Evolutionary conservation across 1,140 invertebrate genomes (phyloP), one percentile per base, ranked within the genome.

Genomic region (Drosophila pseudoobscura): DNA sequence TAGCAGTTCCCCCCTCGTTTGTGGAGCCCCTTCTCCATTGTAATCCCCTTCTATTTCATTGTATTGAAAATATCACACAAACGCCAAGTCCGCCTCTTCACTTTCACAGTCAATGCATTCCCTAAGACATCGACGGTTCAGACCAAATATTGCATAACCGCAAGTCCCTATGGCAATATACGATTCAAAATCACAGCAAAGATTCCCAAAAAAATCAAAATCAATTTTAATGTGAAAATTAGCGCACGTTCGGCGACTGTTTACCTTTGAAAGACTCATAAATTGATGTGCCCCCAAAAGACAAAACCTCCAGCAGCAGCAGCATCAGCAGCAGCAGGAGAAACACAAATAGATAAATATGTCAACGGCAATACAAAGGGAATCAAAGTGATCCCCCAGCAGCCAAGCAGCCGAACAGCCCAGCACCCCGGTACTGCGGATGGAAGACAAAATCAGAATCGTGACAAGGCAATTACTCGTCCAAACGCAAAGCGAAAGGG

Each of bases 191-290:
- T 49, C 49, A 69, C 47, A 71, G 49, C 56, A 7, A 39, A 69
- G 65, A 41, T 47, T 2, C 41, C 68, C 46, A 51, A 46, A 26
- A 62, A 75, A 68, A 75, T 71, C 59, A 62, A 75, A 68, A 75
- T 71, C 59, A 63, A 55, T 54, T 64, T 65, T 35, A 31, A 76
- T 68, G 77, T 79, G 63, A 59, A 80, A 80, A 80, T 76, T 80
- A 75, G 78, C 64, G 75, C 79, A 83, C 79, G 74, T 78, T 80
- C 64, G 73, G 71, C 49, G 61, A 75, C 60, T 82, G 78, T 78
- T 78, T 85, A 57, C 41, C 68, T 78, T 80, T 54, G 64, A 53
- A 64, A 69, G 75, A 60, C 58, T 61, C 68, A 80, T 80, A 77
- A 85, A 82, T 65, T 63, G 62, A 87, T 78, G 78, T 52, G 61